Conservation (phyloP, 2,888 invertebrate species). For the Lasioglossum malachurum region DNA sequence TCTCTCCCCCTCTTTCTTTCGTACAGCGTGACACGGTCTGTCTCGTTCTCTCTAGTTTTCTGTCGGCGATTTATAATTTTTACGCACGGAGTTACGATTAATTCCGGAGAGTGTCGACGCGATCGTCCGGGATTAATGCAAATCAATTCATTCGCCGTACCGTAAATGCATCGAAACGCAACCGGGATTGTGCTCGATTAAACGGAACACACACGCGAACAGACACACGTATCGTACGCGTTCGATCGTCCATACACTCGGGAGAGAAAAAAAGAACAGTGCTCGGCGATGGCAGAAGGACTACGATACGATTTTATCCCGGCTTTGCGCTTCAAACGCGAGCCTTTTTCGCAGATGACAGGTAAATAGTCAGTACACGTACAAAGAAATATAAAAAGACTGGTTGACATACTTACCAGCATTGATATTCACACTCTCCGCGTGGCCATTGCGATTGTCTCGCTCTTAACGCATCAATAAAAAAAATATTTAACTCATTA, state of each 20-base stretch:
- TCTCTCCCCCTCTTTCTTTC: not conserved
- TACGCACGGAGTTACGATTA: not conserved
- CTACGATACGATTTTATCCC: constrained; percentile 18
- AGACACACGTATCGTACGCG: not conserved
- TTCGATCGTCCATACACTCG: not conserved
- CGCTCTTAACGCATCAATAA: too few species aligned
- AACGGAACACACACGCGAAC: not conserved
- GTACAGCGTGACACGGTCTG: not conserved
- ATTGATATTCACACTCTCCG: too few species aligned
- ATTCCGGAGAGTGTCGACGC: constrained; percentile 14
- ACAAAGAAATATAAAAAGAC: too few species aligned
- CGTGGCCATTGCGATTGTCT: too few species aligned
- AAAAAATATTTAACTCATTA: too few species aligned
- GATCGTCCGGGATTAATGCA: constrained; percentile 13
- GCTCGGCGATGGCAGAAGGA: not conserved
- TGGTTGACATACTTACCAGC: too few species aligned
- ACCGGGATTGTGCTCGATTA: not conserved
- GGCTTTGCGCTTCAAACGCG: not conserved
- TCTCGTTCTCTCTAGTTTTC: not conserved
- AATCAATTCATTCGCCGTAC: constrained; percentile 13
- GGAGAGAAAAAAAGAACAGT: not conserved
- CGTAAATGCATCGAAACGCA: not conserved
- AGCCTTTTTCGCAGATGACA: not conserved
- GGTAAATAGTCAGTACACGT: not conserved
- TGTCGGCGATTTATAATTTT: not conserved